Percentiles rank a stretch among this genome's conserved stretches.
Evolutionary conservation across 2,888 invertebrate species (phyloP).

Genomic region (Drosophila atripex): DNA sequence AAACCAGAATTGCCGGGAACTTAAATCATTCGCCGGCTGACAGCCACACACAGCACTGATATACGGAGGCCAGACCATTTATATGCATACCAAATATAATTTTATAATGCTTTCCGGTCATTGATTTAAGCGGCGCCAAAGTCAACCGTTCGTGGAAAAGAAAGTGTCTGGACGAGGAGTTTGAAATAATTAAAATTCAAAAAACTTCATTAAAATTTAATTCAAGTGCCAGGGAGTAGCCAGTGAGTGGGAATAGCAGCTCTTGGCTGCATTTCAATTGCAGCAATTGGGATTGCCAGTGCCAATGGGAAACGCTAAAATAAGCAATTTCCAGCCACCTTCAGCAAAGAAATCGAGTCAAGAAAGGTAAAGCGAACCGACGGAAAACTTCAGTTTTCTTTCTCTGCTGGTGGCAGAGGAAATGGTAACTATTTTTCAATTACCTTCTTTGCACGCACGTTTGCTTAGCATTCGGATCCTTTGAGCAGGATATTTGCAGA

Average conservation of each 20-base stretch:
- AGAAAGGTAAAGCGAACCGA: slow-evolving; percentile 32
- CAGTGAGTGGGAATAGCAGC: slow-evolving; percentile 30
- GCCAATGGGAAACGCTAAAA: slow-evolving; percentile 37
- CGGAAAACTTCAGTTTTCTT: slow-evolving; percentile 38
- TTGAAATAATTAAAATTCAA: slow-evolving; percentile 50
- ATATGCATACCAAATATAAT: slow-evolving; percentile 34
- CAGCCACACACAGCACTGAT: slow-evolving; percentile 7
- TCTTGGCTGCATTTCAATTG: slow-evolving; percentile 48
- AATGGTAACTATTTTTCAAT: slow-evolving; percentile 77
- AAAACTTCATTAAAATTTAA: slow-evolving; percentile 56
- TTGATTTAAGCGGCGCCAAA: slow-evolving; percentile 44
- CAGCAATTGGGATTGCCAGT: slow-evolving; percentile 30
- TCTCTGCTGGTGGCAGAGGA: slow-evolving; percentile 36
- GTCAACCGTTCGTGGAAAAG: slow-evolving; percentile 3
- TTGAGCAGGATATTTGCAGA: slow-evolving; percentile 54
- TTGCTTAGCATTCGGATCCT: slow-evolving; percentile 68
- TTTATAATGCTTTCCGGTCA: slow-evolving; percentile 53
- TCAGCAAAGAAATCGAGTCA: background rate
- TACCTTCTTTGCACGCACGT: slow-evolving; percentile 77
- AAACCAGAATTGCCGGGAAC: slow-evolving; percentile 28
- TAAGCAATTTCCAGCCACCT: slow-evolving; percentile 46
- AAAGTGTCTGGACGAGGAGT: slow-evolving; percentile 13
- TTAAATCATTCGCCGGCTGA: slow-evolving; percentile 46
- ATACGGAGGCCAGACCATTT: slow-evolving; percentile 1
- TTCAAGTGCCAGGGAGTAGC: slow-evolving; percentile 31